Evolutionary conservation across 2,113 vertebrate species (phyloP), one percentile per base, ranked within the genome.

Genomic region (Podarcis cretensis): DNA sequence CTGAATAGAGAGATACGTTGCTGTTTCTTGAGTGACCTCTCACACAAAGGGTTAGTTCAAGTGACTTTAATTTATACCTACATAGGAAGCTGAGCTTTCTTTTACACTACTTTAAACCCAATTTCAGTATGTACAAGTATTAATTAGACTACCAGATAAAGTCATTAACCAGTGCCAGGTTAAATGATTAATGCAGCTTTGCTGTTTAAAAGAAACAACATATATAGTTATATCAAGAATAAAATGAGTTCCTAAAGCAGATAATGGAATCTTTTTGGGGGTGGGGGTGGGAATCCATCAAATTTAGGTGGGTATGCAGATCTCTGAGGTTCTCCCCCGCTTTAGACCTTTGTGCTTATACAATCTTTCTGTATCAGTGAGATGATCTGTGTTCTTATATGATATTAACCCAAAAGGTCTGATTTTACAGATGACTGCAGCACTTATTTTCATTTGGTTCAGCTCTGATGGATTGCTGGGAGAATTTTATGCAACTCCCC

Each of bases 111-210:
- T 75, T 89, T 87, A 14, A 87, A 59, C 71, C 6, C 1, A 2
- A 85, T 75, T 90, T 86, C 30, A 82, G 40, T 68, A 35, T 1
- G 48, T 86, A 59, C 84, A 82, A 73, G 27, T 71, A 32, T 68
- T 83, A 83, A 59, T 86, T 83, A 59, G 32, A 57, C 32, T 75
- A 12, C 4, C 16, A 81, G 43, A 73, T 9, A 35, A 0, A 10
- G 27, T 43, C 0, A 74, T 75, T 92, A 81, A 21, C 32, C 85
- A 40, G 91, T 90, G 84, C 37, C 76, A 79, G 82, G 59, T 80
- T 90, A 88, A 84, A 57, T 59, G 18, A 83, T 86, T 90, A 78
- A 71, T 8, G 12, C 91, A 30, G 1, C 32, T 84, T 21, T 93
- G 27, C 21, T 40, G 10, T 40, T 71, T 65, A 74, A 2, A 87